phyloP scores from a whole-genome alignment of 2,888 invertebrate genomes.

The Chrysolina oricalcia region DNA sequence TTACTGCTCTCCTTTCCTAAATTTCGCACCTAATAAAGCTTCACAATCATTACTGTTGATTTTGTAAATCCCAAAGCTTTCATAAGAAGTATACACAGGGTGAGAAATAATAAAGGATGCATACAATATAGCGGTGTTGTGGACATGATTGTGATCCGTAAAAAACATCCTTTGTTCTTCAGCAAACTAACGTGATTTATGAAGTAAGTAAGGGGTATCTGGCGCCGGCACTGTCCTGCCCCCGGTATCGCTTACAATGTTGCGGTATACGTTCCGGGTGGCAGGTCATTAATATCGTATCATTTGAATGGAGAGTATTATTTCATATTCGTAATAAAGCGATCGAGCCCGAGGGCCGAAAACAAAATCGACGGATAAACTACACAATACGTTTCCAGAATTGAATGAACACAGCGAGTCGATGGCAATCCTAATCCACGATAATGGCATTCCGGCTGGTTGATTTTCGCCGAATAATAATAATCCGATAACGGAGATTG shows the following conservation, averaged over 20 bases:
- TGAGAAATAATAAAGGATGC: no score
- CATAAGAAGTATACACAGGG: no score
- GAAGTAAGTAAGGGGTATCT: no score
- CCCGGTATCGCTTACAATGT: not conserved
- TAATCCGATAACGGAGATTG: constrained; percentile 21
- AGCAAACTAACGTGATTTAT: no score
- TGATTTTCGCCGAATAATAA: constrained; percentile 34
- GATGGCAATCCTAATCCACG: constrained; percentile 19
- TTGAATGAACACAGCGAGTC: constrained; percentile 10
- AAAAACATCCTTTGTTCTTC: no score
- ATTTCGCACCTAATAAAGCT: no score
- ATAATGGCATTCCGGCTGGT: constrained; percentile 26
- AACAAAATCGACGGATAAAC: constrained; percentile 17
- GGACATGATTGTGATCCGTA: no score
- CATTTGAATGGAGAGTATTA: constrained; percentile 11
- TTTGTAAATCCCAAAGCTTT: no score
- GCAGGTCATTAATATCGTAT: constrained; percentile 23
- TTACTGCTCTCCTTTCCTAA: no score
- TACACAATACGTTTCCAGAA: constrained; percentile 20
- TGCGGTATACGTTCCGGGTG: constrained; percentile 4
- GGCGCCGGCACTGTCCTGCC: not conserved
- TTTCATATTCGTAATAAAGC: constrained; percentile 17
- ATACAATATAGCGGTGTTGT: no score
- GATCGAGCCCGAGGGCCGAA: not conserved
- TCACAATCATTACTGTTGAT: no score